Conservation (phyloP, 2,797 vertebrate genomes). For the Crocidura indochinensis region DNA sequence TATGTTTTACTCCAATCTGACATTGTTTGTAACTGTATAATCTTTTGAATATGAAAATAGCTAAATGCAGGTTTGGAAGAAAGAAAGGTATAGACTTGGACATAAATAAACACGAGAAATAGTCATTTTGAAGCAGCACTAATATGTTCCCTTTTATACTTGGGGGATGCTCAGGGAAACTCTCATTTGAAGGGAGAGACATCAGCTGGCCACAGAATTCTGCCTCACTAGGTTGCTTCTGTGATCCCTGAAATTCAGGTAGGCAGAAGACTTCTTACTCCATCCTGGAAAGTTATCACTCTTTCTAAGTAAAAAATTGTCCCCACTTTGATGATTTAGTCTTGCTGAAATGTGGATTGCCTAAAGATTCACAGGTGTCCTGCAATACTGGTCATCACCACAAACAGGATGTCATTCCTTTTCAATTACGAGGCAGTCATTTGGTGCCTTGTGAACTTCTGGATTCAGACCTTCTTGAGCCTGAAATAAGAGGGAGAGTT, state of each 20-base stretch:
- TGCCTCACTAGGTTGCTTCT: background rate
- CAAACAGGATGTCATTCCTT: slow-evolving; percentile 81
- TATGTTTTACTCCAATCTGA: background rate
- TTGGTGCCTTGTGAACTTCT: slow-evolving; percentile 53
- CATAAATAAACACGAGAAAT: background rate
- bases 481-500: slow-evolving; percentile 43
- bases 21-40: background rate
- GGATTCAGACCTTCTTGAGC: slow-evolving; percentile 35
- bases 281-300: background rate
- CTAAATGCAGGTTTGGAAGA: background rate
- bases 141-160: background rate
- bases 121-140: background rate
- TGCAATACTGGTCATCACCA: slow-evolving; percentile 18
- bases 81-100: background rate
- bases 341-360: slow-evolving; percentile 21
- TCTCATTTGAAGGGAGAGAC: background rate
- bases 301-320: slow-evolving; percentile 10
- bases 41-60: too few relatives aligned
- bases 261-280: slow-evolving; percentile 12
- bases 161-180: background rate
- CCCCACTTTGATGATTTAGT: slow-evolving; percentile 24
- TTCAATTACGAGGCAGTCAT: slow-evolving; percentile 56
- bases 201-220: background rate
- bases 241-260: slow-evolving; percentile 47
- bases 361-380: slow-evolving; percentile 51